Base-by-base conservation (phyloP, 37 sponge, comb jelly and placozoan genomes). In the Eunapius fragilis region DNA sequence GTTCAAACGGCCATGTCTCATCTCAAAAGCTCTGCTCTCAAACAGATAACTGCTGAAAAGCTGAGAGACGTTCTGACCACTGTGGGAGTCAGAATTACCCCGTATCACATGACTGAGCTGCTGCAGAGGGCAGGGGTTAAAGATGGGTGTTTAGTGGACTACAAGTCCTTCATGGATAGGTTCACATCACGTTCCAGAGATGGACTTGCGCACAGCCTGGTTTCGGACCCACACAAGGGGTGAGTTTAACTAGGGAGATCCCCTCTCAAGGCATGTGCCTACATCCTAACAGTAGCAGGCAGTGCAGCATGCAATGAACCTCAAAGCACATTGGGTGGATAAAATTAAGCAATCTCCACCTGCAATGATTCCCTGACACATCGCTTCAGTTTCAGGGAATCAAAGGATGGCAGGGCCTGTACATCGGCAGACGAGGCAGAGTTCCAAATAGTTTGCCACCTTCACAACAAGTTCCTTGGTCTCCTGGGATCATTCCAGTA, bases 381-480 rank as follows among this genome's bases (percentile, higher is more conserved):
- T 41, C 41, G 6, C n/a, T 58, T 19, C 58, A 58, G 58, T 58
- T 58, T 58, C 17, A 58, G 58, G 58, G 58, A 58, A 58, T 58
- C 14, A 19, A 58, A 58, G 58, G 58, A 58, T 17, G 34, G 85
- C 17, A 90, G 85, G 33, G 80, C 35, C 6, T 84, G 90, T 35
- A 37, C 85, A 3, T 80, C 90, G 5, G 82, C 75, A n/a, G 68
- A 31, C 32, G 90, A 90, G 34, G 83, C 84, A 34, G 81, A 90
- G 47, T n/a, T 23, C 28, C 68, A 69, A 30, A 70, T 90, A 25
- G 77, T 90, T 0, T 19, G 70, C 68, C 69, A 85, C 19, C 76
- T 90, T 22, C 85, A 90, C 33, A 49, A 26, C 28, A 80, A 90
- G 71, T 90, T 90, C 45, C 90, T 90, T 25, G 28, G 71, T 17